Conservation (phyloP, 2,888 invertebrate genomes). For the Nephrotoma appendiculata region DNA sequence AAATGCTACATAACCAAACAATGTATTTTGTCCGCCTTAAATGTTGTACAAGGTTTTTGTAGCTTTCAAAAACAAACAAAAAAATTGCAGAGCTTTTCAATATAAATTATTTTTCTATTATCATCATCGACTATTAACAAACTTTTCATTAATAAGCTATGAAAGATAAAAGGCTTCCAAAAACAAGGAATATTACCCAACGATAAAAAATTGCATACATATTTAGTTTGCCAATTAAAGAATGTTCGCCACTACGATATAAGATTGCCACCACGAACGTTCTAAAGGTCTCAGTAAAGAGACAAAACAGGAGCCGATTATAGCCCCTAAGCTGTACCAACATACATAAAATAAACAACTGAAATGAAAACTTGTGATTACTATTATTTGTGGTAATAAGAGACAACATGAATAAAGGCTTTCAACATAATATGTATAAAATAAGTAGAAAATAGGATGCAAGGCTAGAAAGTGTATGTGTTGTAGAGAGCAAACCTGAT, state of each 20-base stretch:
- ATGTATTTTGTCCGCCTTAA: neutral
- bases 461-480: neutral
- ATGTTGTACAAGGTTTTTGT: neutral
- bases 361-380: neutral
- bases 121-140: neutral
- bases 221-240: too few relatives aligned
- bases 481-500: neutral
- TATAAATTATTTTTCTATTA: neutral
- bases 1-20: neutral
- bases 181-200: neutral
- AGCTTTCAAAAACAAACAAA: neutral
- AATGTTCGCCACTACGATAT: too few relatives aligned
- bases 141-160: neutral
- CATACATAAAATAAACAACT: neutral
- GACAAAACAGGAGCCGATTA: too few relatives aligned
- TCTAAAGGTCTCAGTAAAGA: too few relatives aligned
- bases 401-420: neutral
- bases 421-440: neutral
- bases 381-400: neutral
- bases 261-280: too few relatives aligned
- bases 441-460: neutral
- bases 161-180: neutral
- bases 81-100: neutral
- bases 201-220: neutral
- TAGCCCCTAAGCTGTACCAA: too few relatives aligned